Evolutionary conservation across 2,113 vertebrate genomes (phyloP), one percentile per base, ranked within the genome.

Genomic region (Etia nguti): DNA sequence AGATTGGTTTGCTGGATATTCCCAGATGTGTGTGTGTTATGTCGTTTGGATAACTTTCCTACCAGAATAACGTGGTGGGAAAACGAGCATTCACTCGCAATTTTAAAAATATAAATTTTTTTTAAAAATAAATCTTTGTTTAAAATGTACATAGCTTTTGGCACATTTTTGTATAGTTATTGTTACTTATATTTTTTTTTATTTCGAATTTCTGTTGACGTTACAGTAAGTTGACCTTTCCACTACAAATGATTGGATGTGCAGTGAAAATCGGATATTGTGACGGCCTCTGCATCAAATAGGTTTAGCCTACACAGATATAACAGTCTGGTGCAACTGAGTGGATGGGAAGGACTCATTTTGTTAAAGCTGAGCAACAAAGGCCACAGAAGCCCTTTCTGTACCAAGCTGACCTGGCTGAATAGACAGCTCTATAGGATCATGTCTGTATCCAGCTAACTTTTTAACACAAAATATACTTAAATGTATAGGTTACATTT

Each of bases 21-120:
- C 18, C 18, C 48, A 3, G 48, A 52, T 52, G 48, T 52, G 18
- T 52, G 18, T 52, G 18, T 52, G 18, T 52, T 52, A 52, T 52
- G 4, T 52, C 48, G 20, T 24, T 55, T 55, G 55, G 12, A 57
- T 57, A 57, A 26, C 24, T 15, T 57, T 3, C 55, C 12, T 26
- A 26, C 24, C 7, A 57, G 55, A 57, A 8, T 22, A 57, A 26
- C 22, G 1, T 15, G 13, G 11, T 15, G 22, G 55, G 7, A 4
- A 57, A 57, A 26, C 1, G 0, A 24, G 22, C 24, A 55, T 24
- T 55, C n/a, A 24, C n/a, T 50, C 0, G 2, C 0, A 50, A 50
- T 50, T 50, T 50, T 20, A 20, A 50, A 2, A 50, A 50, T 50
- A 1, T 50, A 20, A 50, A 6, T 31, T 2, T 31, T 1, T 34